phyloP scores from a whole-genome alignment of 1,140 invertebrate genomes.

The Drosophila lacertosa region DNA sequence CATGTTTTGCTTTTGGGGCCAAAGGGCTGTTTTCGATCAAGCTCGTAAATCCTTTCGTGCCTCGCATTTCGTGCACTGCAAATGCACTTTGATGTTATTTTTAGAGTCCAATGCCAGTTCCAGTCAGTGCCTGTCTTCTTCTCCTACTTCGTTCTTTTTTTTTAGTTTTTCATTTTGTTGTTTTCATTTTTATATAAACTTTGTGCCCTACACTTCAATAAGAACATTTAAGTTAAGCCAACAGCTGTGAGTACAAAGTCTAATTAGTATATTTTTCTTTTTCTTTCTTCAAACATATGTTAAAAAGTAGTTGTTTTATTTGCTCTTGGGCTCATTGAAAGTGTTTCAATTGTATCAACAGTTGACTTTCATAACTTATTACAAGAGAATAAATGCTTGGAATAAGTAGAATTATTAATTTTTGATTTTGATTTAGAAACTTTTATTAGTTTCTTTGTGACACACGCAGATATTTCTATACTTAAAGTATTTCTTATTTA shows the following conservation, averaged over 20 bases:
- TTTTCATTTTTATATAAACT: background rate
- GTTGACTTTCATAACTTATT: too few relatives aligned
- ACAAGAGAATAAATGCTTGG: background rate
- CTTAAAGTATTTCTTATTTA: too few relatives aligned
- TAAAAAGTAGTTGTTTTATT: slow-evolving; percentile 8
- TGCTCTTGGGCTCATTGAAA: background rate
- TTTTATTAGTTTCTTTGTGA: too few relatives aligned
- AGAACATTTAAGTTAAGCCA: background rate
- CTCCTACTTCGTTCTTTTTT: background rate
- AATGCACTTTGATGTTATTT: slow-evolving; percentile 72
- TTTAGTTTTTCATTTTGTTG: background rate
- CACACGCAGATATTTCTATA: too few relatives aligned
- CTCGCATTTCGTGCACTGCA: slow-evolving; percentile 49
- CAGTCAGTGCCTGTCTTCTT: background rate
- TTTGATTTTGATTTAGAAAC: too few relatives aligned
- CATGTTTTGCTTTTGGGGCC: slow-evolving; percentile 50
- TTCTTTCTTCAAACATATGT: background rate
- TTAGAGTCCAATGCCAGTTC: slow-evolving; percentile 49
- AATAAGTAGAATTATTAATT: background rate
- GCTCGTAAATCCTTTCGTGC: slow-evolving; percentile 81
- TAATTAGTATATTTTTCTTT: slow-evolving; percentile 14
- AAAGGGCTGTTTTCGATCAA: slow-evolving; percentile 72
- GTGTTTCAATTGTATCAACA: slow-evolving; percentile 22
- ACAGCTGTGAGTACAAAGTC: slow-evolving; percentile 37
- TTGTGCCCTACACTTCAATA: slow-evolving; percentile 38